Percentiles rank a stretch among this genome's conserved stretches.
Evolutionary conservation across 1,140 invertebrate genomes (phyloP).

Genomic region (Zaprionus gabonicus): DNA sequence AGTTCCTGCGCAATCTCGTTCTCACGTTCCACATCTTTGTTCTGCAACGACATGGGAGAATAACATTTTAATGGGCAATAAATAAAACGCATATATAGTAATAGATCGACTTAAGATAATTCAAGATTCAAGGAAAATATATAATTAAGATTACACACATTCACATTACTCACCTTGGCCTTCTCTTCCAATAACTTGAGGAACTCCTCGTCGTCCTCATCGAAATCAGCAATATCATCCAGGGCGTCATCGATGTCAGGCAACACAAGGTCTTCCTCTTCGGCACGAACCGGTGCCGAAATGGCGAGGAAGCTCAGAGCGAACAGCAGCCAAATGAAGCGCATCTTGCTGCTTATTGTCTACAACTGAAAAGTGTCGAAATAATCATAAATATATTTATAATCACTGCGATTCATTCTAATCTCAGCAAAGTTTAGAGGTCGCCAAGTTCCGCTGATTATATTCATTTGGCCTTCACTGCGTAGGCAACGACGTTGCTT

Average conservation of each 20-base stretch:
- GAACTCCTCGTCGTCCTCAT: slow-evolving; percentile 79
- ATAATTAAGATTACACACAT: too few relatives aligned
- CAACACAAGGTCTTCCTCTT: slow-evolving; percentile 32
- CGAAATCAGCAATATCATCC: slow-evolving; percentile 61
- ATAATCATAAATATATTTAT: neutral
- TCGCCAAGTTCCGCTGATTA: slow-evolving; percentile 6
- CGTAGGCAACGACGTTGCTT: neutral
- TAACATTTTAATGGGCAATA: too few relatives aligned
- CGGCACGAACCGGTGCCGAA: slow-evolving; percentile 47
- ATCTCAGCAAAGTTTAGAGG: slow-evolving; percentile 8
- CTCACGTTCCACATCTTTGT: slow-evolving; percentile 75
- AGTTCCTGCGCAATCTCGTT: slow-evolving; percentile 73
- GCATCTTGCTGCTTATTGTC: slow-evolving; percentile 46
- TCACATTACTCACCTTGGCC: slow-evolving; percentile 50
- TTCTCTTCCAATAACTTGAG: slow-evolving; percentile 76
- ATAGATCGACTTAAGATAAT: too few relatives aligned
- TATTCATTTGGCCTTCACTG: slow-evolving; percentile 3
- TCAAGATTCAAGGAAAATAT: neutral
- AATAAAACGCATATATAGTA: too few relatives aligned
- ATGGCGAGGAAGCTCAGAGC: slow-evolving; percentile 72
- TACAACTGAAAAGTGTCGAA: slow-evolving; percentile 30
- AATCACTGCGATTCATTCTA: neutral
- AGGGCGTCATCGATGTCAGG: slow-evolving; percentile 36
- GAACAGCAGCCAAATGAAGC: slow-evolving; percentile 66
- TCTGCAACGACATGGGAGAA: slow-evolving; percentile 40